Percentiles rank a stretch among this genome's conserved stretches.
Conservation (phyloP, 2,888 invertebrate genomes). For the Megastigmus dorsalis region DNA sequence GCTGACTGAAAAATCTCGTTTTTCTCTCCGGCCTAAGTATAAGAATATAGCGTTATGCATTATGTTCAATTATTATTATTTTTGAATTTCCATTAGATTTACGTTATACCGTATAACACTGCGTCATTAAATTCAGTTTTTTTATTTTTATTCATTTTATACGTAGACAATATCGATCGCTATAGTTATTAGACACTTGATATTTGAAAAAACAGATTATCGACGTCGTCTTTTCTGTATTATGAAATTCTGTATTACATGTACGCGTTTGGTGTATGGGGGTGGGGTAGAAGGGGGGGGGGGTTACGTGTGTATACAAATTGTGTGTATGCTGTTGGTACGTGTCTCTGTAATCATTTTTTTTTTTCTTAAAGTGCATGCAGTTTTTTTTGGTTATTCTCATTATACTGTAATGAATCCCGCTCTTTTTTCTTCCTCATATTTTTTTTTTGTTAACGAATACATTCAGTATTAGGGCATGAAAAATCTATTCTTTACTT, state of each 20-base stretch:
- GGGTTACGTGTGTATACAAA: slow-evolving; percentile 26
- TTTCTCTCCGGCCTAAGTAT: slow-evolving; percentile 61
- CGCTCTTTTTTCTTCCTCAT: slow-evolving; percentile 11
- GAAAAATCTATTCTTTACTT: slow-evolving; percentile 44
- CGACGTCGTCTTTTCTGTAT: slow-evolving; percentile 52
- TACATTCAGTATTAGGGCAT: slow-evolving; percentile 48
- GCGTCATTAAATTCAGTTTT: slow-evolving; percentile 54
- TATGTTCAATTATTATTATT: slow-evolving; percentile 66
- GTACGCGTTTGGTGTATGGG: slow-evolving; percentile 45
- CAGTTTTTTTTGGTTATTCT: slow-evolving; percentile 45
- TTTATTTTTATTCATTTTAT: slow-evolving; percentile 63
- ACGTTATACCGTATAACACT: slow-evolving; percentile 42
- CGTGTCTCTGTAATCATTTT: slow-evolving; percentile 4
- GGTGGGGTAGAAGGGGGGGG: too few relatives aligned
- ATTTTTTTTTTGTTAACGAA: slow-evolving; percentile 54
- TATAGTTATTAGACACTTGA: slow-evolving; percentile 72
- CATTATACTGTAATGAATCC: slow-evolving; percentile 41
- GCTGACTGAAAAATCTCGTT: slow-evolving; percentile 17
- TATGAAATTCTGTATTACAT: slow-evolving; percentile 48
- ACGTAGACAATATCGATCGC: slow-evolving; percentile 70
- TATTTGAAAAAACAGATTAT: slow-evolving; percentile 67
- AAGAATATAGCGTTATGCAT: slow-evolving; percentile 69
- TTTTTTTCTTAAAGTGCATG: slow-evolving; percentile 47
- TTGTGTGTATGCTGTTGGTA: slow-evolving; percentile 40
- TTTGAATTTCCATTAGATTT: slow-evolving; percentile 64